These are phyloP conservation scores for Drosophila borborema DNA, from an alignment of 2,888 invertebrate genomes.

Conservation along the genomic window DNA sequence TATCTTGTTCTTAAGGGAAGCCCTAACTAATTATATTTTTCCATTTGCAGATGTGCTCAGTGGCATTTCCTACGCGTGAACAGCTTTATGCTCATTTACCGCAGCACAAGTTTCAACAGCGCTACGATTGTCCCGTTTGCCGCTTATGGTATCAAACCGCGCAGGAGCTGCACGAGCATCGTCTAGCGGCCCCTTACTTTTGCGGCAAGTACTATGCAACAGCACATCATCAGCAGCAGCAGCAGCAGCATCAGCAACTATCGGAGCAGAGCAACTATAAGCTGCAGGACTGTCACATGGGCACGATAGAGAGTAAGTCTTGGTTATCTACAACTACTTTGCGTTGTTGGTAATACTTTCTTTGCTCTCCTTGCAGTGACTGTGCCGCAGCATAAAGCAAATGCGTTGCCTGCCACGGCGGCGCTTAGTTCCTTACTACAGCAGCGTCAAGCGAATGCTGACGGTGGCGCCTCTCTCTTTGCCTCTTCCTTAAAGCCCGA, in stretches of 20 bases:
- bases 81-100: slow-evolving; percentile 75
- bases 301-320: slow-evolving; percentile 72
- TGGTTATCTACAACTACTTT: background rate
- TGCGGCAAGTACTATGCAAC: slow-evolving; percentile 79
- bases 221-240: slow-evolving; percentile 40
- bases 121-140: slow-evolving; percentile 81
- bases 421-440: slow-evolving; percentile 64
- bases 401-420: slow-evolving; percentile 62
- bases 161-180: slow-evolving; percentile 80
- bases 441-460: slow-evolving; percentile 71
- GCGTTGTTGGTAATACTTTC: background rate
- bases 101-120: slow-evolving; percentile 80
- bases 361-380: slow-evolving; percentile 50
- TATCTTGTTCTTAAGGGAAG: background rate
- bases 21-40: background rate
- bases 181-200: slow-evolving; percentile 79
- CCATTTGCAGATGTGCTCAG: slow-evolving; percentile 74
- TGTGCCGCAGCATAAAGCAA: slow-evolving; percentile 50
- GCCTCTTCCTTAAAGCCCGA: slow-evolving; percentile 66
- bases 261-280: slow-evolving; percentile 60
- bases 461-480: slow-evolving; percentile 52
- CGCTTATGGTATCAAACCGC: slow-evolving; percentile 82
- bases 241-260: slow-evolving; percentile 33
- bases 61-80: slow-evolving; percentile 73
- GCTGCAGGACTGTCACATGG: slow-evolving; percentile 77